Conservation (phyloP, 2,888 invertebrate genomes). For the Hyposoter dolosus region DNA sequence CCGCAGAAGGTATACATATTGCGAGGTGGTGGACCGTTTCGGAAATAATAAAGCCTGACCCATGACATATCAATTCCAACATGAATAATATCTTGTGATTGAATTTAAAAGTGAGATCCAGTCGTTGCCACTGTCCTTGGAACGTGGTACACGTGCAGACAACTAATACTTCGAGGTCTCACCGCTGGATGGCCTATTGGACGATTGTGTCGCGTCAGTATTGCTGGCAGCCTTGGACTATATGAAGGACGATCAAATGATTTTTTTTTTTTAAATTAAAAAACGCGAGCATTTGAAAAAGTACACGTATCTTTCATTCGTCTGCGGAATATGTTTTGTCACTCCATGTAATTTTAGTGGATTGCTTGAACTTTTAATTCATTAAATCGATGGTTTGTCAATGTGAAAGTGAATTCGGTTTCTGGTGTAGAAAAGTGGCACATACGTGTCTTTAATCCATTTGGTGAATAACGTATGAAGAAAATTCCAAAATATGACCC, state of each 20-base stretch:
- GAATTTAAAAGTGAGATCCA: not conserved
- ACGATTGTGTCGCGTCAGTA: not conserved
- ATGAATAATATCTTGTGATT: not conserved
- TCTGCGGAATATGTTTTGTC: not conserved
- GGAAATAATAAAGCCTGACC: constrained; percentile 19
- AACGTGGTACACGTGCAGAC: not conserved
- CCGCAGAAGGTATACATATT: not conserved
- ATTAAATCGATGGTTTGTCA: not conserved
- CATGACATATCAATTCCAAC: not conserved
- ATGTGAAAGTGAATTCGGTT: not conserved
- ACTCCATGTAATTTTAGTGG: not conserved
- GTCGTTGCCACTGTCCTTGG: not conserved
- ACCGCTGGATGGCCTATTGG: constrained; percentile 10
- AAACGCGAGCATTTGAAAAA: not conserved
- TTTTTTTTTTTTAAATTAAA: not conserved
- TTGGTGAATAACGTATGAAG: not conserved
- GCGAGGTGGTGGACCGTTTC: constrained; percentile 2
- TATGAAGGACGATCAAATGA: not conserved
- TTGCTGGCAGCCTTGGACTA: not conserved
- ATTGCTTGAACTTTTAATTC: not conserved
- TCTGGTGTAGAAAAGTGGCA: not conserved
- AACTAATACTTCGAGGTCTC: not conserved
- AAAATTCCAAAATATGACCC: constrained; percentile 22
- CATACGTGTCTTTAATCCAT: not conserved
- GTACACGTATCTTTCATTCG: not conserved